Evolutionary conservation across 2,888 invertebrate genomes (phyloP), one percentile per base, ranked within the genome.

Genomic region (Aethes cnicana): DNA sequence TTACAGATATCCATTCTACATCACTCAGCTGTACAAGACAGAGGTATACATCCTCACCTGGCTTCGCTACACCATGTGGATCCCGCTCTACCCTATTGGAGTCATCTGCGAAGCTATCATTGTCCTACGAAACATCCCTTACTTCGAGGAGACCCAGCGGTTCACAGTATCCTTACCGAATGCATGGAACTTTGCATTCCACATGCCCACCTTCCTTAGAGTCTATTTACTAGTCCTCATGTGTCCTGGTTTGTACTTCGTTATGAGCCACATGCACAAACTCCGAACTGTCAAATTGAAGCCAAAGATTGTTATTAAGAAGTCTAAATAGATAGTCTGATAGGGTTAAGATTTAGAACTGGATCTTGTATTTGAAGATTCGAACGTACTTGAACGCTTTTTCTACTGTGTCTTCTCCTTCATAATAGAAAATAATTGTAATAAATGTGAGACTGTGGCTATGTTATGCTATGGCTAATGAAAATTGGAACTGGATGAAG

Each of bases 11-110:
- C 98, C 98, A 0, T 98, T 94, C 82, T 98, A 98, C 83, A 94
- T 98, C 71, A 90, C 94, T 0, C 94, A 95, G 67, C 82, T 96
- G 0, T 92, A 96, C 68, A 93, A 95, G 52, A 92, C 92, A 17
- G 93, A 96, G 53, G 90, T 95, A 21, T 90, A 92, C 35, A 67
- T 95, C 2, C 78, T 98, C 5, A 98, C 97, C 0, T 98, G 98
- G 98, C 82, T 98, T 2, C 92, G 98, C 9, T 98, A 98, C 79
- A 95, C 96, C 0, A 91, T 97, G 48, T 99, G 98, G 98, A 96
- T 98, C 59, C 94, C 96, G 0, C 90, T 98, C 0, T 98, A 98
- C 80, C 98, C 98, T 0, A 74, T 97, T 26, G 98, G 98, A 4
- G 93, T 97, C 62, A 70, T 97, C 1, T 95, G 96, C 68, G 98